These are phyloP conservation scores for Ispidina lecontei DNA, from an alignment of 2,797 vertebrate genomes.

Conservation along the genomic window DNA sequence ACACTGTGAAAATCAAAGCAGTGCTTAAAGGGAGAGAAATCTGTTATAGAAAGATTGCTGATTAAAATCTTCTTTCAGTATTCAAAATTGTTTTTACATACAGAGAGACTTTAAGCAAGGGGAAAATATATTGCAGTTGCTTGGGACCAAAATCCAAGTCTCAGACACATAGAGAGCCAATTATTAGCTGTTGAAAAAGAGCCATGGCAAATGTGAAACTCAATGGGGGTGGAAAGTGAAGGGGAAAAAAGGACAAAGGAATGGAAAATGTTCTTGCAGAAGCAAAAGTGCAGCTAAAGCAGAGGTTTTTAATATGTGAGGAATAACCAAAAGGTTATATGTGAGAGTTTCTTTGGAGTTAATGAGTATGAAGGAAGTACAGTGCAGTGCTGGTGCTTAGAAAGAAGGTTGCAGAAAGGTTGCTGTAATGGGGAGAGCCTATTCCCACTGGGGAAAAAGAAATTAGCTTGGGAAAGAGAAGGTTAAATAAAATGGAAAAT, in stretches of 20 bases:
- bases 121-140: not conserved
- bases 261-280: not conserved
- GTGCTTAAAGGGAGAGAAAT: not conserved
- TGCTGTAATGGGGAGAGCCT: not conserved
- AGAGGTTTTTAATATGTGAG: not conserved
- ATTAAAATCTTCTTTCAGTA: constrained; percentile 2
- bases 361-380: not conserved
- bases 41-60: not conserved
- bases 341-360: not conserved
- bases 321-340: not conserved
- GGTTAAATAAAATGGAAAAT: not conserved
- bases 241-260: not conserved
- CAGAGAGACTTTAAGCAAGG: not conserved
- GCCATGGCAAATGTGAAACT: not conserved
- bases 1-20: not conserved
- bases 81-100: not conserved
- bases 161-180: not conserved
- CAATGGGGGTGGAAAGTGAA: not conserved
- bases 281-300: not conserved
- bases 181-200: not conserved
- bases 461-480: not conserved
- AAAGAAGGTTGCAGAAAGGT: not conserved
- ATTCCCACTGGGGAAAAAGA: not conserved
- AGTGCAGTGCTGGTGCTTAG: not conserved
- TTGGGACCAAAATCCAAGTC: constrained; percentile 4